Percentiles rank a stretch among this genome's conserved stretches.
These are phyloP conservation scores for Brenthis hecate DNA, from an alignment of 2,888 invertebrate genomes.

Conservation along the genomic window DNA sequence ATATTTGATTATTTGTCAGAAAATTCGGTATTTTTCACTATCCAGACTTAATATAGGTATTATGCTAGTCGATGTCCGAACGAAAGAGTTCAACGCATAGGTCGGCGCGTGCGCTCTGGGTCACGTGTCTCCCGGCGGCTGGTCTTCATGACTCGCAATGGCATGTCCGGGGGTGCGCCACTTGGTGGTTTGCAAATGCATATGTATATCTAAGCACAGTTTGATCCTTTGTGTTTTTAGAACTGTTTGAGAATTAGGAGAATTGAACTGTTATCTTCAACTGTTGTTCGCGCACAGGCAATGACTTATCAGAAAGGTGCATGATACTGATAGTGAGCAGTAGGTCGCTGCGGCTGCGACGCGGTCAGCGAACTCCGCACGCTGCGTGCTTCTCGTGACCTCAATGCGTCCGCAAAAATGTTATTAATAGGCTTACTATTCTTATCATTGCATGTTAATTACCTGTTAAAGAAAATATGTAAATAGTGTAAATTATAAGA, in stretches of 20 bases:
- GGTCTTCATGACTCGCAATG: neutral
- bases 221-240: too few relatives aligned
- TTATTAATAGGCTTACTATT: conserved; percentile 8
- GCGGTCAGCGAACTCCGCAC: conserved; percentile 21
- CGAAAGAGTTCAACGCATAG: conserved; percentile 36
- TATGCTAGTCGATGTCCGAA: neutral
- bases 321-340: neutral
- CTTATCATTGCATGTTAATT: conserved; percentile 1
- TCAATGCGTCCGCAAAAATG: conserved; percentile 9
- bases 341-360: neutral
- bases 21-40: too few relatives aligned
- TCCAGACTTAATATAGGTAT: neutral
- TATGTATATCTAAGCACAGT: too few relatives aligned
- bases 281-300: too few relatives aligned
- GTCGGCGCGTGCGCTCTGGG: neutral
- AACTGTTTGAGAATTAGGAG: too few relatives aligned
- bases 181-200: too few relatives aligned
- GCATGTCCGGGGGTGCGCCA: too few relatives aligned
- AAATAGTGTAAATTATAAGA: neutral
- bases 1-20: too few relatives aligned
- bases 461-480: neutral
- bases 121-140: neutral
- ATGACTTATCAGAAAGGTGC: neutral
- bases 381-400: conserved; percentile 9
- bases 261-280: too few relatives aligned